Conservation (phyloP, 2,888 invertebrate species). For the Drosophila antonietae region DNA sequence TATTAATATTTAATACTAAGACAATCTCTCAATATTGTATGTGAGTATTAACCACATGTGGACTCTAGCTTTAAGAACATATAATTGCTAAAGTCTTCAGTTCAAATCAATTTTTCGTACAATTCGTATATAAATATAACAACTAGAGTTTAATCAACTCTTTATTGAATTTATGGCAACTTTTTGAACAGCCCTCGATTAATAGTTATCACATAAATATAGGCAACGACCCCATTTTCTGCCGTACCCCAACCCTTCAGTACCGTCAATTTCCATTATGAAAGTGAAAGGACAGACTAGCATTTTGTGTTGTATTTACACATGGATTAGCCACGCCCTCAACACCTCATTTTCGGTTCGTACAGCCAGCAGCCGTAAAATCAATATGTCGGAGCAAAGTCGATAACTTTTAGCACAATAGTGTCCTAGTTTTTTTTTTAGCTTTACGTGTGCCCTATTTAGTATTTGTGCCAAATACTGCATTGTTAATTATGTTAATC, state of each 20-base stretch:
- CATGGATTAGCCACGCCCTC: constrained; percentile 13
- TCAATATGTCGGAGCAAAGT: constrained; percentile 52
- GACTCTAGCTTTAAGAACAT: not conserved
- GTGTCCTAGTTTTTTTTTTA: constrained; percentile 7
- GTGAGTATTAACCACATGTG: no score
- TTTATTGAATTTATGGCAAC: not conserved
- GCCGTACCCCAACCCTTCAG: not conserved
- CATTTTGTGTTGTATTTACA: constrained; percentile 31
- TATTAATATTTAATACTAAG: not conserved
- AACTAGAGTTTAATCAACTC: not conserved
- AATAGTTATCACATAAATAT: constrained; percentile 21
- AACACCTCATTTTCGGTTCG: not conserved
- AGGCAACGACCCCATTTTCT: constrained; percentile 16
- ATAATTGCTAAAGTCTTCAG: not conserved
- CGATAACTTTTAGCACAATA: constrained; percentile 18
- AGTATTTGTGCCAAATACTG: not conserved
- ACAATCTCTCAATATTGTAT: not conserved
- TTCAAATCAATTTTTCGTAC: not conserved
- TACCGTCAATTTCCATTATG: constrained; percentile 53
- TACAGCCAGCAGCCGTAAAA: constrained; percentile 34
- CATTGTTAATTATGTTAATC: not conserved
- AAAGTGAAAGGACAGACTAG: constrained; percentile 41
- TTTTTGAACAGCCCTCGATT: constrained; percentile 24
- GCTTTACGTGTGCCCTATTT: not conserved
- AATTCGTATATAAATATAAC: not conserved